Base-by-base conservation (phyloP, 2,888 invertebrate genomes). In the Caenorhabditis sp. region DNA sequence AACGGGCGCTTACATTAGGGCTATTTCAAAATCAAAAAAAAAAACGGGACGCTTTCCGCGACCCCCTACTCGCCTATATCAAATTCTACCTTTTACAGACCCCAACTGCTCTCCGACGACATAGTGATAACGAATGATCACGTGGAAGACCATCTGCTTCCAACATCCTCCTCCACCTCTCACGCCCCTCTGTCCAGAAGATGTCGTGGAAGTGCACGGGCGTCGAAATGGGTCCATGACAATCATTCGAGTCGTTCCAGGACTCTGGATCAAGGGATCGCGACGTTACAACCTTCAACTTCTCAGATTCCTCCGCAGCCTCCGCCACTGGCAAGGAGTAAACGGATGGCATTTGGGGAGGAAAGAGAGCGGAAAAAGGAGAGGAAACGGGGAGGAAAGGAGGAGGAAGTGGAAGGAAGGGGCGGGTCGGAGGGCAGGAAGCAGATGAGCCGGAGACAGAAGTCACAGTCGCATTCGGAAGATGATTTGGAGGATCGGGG, bases 151-250 rank as follows among this genome's bases (percentile, higher is more conserved):
- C 40, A 8, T 56, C 72, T 1, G 37, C n/a, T n/a, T n/a, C n/a
- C n/a, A n/a, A n/a, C n/a, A n/a, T n/a, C n/a, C n/a, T n/a, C 65
- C 8, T 58, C 58, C 13, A 32, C 58, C 6, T 47, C 47, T 1
- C 28, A 47, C 1, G 24, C 22, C 2, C 56, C 28, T 5, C 24
- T 64, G 4, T 28, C 62, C 0, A 11, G 74, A 58, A 60, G 65
- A 28, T 64, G 61, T 61, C 76, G 80, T 32, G 80, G 80, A 18
- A 69, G 69, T 40, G 80, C 80, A 1, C 15, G 68, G 9, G 80
- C 80, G 2, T 74, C 74, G 6, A 80, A 80, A 62, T 80, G 80
- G 80, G 71, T 80, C 22, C 58, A 69, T 15, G 80, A 80, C 3
- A 72, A 80, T 15, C 80, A 72, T 40, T 61, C 51, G 18, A 37